Conservation (phyloP, 2,113 vertebrate species). For the Scophthalmus maximus region DNA sequence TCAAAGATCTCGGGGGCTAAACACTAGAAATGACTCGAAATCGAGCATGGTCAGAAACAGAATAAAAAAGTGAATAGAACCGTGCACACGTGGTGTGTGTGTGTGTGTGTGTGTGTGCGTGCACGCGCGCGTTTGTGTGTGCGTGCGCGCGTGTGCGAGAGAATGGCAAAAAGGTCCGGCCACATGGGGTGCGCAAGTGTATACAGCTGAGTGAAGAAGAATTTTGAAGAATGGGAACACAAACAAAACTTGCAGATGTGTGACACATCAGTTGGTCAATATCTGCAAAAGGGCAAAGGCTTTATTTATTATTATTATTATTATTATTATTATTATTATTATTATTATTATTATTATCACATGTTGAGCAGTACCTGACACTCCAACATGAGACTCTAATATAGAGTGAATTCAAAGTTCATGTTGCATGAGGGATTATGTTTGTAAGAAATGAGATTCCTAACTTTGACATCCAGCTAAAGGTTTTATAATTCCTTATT, state of each 20-base stretch:
- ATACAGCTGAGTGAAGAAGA: constrained; percentile 62
- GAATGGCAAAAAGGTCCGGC: background rate
- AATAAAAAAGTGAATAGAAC: background rate
- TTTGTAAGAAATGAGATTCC: too few relatives aligned
- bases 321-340: constrained; percentile 12
- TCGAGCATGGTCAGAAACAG: background rate
- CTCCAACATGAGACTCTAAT: background rate
- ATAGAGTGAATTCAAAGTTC: too few relatives aligned
- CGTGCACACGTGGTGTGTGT: background rate
- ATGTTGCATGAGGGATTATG: too few relatives aligned
- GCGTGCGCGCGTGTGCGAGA: background rate
- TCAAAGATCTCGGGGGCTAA: background rate
- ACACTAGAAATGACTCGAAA: background rate
- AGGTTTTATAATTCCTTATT: background rate
- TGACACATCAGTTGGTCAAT: constrained; percentile 6
- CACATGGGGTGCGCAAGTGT: constrained; percentile 48
- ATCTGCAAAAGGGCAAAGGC: background rate
- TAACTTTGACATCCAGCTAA: too few relatives aligned
- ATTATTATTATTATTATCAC: constrained; percentile 12
- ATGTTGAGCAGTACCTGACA: background rate
- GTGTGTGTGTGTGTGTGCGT: background rate
- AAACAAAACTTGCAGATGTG: constrained; percentile 54
- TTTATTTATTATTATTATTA: constrained; percentile 14
- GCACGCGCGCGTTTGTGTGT: background rate
- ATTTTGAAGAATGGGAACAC: constrained; percentile 15